These are phyloP conservation scores for Crocuta crocuta DNA, from an alignment of 2,113 vertebrate species.

Conservation along the genomic window DNA sequence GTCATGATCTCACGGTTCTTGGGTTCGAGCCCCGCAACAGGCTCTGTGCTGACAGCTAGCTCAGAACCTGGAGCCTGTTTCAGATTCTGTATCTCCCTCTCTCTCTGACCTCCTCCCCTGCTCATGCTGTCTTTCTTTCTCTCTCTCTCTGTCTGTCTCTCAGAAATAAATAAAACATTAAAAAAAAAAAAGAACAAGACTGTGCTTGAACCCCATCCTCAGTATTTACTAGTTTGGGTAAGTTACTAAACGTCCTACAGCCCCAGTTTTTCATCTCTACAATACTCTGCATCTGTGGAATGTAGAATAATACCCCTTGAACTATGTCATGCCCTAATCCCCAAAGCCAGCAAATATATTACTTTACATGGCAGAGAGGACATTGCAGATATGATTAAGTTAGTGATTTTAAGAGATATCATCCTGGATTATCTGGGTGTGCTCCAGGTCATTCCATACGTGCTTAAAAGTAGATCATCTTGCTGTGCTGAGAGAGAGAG, in stretches of 20 bases:
- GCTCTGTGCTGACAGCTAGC: no score
- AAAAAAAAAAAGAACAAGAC: not conserved
- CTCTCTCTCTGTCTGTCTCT: no score
- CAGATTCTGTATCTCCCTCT: no score
- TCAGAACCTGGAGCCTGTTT: no score
- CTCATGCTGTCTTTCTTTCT: no score
- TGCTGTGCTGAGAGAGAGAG: not conserved
- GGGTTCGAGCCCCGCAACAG: no score
- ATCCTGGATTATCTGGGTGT: not conserved
- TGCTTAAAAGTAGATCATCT: not conserved
- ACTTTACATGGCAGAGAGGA: not conserved
- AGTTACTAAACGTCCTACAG: not conserved
- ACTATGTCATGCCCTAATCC: not conserved
- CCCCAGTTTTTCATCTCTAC: not conserved
- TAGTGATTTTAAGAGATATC: slow-evolving; percentile 16
- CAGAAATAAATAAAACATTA: no score
- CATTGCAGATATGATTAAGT: not conserved
- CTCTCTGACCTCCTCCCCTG: no score
- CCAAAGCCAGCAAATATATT: not conserved
- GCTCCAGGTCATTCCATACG: not conserved
- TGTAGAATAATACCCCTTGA: not conserved
- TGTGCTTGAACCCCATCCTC: not conserved
- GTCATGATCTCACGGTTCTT: no score
- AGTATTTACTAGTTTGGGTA: slow-evolving; percentile 2
- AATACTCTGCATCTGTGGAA: not conserved